A percentile compares a stretch with the other conserved stretches of the same genome.
Conservation (phyloP, 2,113 vertebrate genomes). For the Lipophrys pholis region DNA sequence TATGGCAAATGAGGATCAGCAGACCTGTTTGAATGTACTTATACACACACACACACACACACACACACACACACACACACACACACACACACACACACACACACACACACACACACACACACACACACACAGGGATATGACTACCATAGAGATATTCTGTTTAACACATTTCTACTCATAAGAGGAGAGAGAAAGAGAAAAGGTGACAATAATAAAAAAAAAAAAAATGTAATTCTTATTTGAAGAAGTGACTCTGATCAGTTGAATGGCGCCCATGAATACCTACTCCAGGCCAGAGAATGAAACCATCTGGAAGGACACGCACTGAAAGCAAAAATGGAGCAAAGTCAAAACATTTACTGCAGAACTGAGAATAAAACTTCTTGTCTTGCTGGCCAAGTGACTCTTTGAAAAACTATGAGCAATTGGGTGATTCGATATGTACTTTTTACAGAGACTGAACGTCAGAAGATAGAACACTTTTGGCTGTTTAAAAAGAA, state of each 20-base stretch:
- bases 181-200: background rate
- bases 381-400: background rate
- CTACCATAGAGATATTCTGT: background rate
- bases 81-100: no score
- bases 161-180: constrained; percentile 9
- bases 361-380: constrained; percentile 9
- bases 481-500: no score
- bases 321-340: no score
- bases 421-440: no score
- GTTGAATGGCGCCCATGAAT: constrained; percentile 6
- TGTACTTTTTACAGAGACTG: no score
- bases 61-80: no score
- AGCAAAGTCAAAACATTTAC: background rate
- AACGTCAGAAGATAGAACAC: no score
- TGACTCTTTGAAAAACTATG: no score
- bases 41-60: background rate
- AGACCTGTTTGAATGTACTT: constrained; percentile 1
- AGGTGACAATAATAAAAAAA: background rate
- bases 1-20: background rate
- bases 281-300: background rate
- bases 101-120: no score
- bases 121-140: background rate
- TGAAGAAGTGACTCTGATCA: background rate
- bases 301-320: background rate
- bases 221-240: constrained; percentile 15